A percentile compares a stretch with the other conserved stretches of the same genome.
These are phyloP conservation scores for Microcaecilia unicolor DNA, from an alignment of 2,797 vertebrate genomes.

Conservation along the genomic window DNA sequence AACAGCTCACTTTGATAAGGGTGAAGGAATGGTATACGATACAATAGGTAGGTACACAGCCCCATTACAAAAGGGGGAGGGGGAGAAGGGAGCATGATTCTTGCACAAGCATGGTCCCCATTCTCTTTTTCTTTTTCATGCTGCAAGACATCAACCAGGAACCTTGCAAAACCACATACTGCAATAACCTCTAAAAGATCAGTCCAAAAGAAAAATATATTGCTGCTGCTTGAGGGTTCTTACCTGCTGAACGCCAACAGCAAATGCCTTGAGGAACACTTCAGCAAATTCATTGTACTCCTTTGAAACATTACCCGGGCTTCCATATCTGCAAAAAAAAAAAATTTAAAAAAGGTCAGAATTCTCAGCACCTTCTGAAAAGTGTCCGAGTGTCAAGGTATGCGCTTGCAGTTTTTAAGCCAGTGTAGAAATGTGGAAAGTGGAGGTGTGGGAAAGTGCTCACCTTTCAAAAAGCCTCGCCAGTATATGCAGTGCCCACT, in stretches of 20 bases:
- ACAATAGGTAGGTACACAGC: too few species aligned
- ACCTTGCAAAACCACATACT: too few species aligned
- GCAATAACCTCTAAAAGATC: too few species aligned
- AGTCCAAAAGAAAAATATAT: too few species aligned
- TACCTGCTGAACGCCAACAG: constrained; percentile 92
- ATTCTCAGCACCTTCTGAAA: constrained; percentile 2
- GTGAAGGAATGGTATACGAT: too few species aligned
- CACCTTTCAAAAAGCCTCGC: constrained; percentile 96
- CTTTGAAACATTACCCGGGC: constrained; percentile 97
- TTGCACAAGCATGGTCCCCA: too few species aligned
- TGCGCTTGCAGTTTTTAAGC: not conserved
- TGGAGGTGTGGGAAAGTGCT: not conserved
- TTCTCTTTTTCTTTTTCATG: too few species aligned
- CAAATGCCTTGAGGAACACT: constrained; percentile 94
- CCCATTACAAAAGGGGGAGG: too few species aligned
- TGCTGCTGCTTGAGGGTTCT: too few species aligned
- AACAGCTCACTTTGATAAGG: too few species aligned
- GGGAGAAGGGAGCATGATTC: too few species aligned
- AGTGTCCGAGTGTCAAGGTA: constrained; percentile 3
- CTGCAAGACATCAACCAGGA: too few species aligned
- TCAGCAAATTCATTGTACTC: constrained; percentile 97
- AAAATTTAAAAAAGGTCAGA: constrained; percentile 25
- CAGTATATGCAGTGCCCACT: constrained; percentile 97
- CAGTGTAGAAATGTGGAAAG: not conserved
- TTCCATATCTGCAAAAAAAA: constrained; percentile 81